phyloP scores from a whole-genome alignment of 1,140 invertebrate species.

The Procambarus virginalis region DNA sequence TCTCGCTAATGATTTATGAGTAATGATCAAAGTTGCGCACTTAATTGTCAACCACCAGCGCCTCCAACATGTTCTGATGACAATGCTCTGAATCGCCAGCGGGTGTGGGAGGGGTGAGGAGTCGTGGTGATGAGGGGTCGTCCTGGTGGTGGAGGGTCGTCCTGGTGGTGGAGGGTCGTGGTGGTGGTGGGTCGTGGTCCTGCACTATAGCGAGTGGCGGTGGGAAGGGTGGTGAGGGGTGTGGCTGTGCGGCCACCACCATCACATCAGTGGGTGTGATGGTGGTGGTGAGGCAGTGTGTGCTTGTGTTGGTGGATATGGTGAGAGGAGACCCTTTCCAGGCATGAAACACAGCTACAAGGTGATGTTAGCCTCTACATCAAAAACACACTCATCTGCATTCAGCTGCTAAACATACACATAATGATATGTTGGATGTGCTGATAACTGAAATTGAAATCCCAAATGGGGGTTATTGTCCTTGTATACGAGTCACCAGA shows the following conservation, averaged over 20 bases:
- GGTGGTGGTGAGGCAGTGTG: background rate
- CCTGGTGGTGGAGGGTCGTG: background rate
- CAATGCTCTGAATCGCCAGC: background rate
- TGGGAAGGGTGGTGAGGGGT: background rate
- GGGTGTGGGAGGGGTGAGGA: background rate
- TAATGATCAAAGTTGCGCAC: slow-evolving; percentile 4
- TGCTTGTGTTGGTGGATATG: too few species aligned
- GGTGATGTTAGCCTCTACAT: too few species aligned
- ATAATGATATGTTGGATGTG: too few species aligned
- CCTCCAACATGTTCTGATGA: background rate
- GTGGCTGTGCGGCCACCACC: background rate
- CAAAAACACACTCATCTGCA: too few species aligned
- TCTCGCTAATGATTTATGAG: background rate
- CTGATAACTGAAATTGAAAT: too few species aligned
- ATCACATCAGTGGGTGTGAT: background rate
- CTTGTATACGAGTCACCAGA: too few species aligned
- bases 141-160: background rate
- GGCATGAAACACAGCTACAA: too few species aligned
- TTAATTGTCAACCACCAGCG: slow-evolving; percentile 9
- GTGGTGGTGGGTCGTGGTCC: background rate
- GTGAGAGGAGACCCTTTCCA: background rate
- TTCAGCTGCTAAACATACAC: too few species aligned
- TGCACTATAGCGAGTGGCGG: background rate
- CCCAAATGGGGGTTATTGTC: too few species aligned
- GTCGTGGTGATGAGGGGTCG: background rate